Evolutionary conservation across 1,140 invertebrate species (phyloP).

Genomic region (Cyrtorhinus lividipennis): DNA sequence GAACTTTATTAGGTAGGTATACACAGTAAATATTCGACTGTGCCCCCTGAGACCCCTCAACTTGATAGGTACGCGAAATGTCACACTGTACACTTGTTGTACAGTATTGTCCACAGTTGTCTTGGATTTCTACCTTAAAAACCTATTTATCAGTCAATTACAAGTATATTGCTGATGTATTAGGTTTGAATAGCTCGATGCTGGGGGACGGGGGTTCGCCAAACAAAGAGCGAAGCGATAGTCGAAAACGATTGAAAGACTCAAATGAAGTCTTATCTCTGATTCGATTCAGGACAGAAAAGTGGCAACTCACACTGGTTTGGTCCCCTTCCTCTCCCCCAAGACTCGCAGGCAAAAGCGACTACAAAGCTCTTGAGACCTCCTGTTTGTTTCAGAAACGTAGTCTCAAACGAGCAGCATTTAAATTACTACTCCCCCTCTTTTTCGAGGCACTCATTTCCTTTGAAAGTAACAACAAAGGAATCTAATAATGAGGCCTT

Average conservation of each 20-base stretch:
- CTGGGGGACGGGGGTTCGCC: too few relatives aligned
- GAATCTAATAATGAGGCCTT: neutral
- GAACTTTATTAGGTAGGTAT: too few relatives aligned
- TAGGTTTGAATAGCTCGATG: too few relatives aligned
- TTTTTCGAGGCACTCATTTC: neutral
- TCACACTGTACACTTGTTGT: too few relatives aligned
- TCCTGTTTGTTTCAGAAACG: neutral
- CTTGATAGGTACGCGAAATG: too few relatives aligned
- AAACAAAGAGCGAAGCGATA: neutral
- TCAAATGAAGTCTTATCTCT: neutral
- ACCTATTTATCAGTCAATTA: too few relatives aligned
- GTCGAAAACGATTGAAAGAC: neutral
- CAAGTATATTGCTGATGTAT: too few relatives aligned
- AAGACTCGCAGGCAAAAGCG: neutral
- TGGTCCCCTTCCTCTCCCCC: neutral
- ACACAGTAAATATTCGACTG: too few relatives aligned
- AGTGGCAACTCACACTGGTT: too few relatives aligned
- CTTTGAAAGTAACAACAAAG: neutral
- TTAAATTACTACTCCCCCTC: neutral
- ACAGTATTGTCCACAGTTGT: too few relatives aligned
- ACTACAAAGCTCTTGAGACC: neutral
- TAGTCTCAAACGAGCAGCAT: neutral
- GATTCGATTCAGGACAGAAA: neutral
- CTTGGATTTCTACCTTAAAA: too few relatives aligned
- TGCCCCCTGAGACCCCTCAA: too few relatives aligned